These are phyloP conservation scores for Chromis chromis DNA, from an alignment of 2,797 vertebrate species.

Conservation along the genomic window DNA sequence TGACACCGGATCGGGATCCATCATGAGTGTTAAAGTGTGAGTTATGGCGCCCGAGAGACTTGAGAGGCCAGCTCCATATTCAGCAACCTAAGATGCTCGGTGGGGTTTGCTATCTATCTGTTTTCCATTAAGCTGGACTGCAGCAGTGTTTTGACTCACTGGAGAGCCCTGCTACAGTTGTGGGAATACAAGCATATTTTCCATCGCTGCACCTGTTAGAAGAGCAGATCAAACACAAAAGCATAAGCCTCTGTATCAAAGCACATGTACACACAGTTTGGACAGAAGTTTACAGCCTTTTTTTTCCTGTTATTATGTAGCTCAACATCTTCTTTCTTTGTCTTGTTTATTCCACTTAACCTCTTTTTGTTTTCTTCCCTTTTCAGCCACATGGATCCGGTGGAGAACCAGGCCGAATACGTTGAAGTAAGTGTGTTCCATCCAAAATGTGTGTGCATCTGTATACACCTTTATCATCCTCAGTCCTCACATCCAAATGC, in stretches of 20 bases:
- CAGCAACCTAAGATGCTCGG: slow-evolving; percentile 47
- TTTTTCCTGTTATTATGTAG: slow-evolving; percentile 3
- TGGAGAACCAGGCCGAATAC: slow-evolving; percentile 41
- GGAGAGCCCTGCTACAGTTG: slow-evolving; percentile 38
- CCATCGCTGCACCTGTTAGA: slow-evolving; percentile 59
- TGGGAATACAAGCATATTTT: slow-evolving; percentile 56
- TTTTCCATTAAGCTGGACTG: slow-evolving; percentile 37
- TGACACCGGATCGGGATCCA: slow-evolving; percentile 61
- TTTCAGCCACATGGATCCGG: slow-evolving; percentile 66
- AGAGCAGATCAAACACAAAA: slow-evolving; percentile 48
- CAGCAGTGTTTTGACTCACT: slow-evolving; percentile 15
- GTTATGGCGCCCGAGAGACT: slow-evolving; percentile 57
- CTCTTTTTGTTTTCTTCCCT: slow-evolving; percentile 12
- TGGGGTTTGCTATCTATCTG: slow-evolving; percentile 55
- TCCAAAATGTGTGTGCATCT: slow-evolving; percentile 15
- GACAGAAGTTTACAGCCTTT: slow-evolving; percentile 11
- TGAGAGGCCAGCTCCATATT: slow-evolving; percentile 43
- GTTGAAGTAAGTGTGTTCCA: slow-evolving; percentile 64
- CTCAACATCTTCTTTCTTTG: slow-evolving; percentile 1
- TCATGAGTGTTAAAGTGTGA: slow-evolving; percentile 56
- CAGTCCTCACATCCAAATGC: too few relatives aligned
- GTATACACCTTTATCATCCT: not conserved
- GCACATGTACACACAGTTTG: slow-evolving; percentile 2
- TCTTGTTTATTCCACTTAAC: not conserved
- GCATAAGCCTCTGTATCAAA: slow-evolving; percentile 4